Conservation (phyloP, 1,140 invertebrate genomes). For the Brachionus manjavacas region DNA sequence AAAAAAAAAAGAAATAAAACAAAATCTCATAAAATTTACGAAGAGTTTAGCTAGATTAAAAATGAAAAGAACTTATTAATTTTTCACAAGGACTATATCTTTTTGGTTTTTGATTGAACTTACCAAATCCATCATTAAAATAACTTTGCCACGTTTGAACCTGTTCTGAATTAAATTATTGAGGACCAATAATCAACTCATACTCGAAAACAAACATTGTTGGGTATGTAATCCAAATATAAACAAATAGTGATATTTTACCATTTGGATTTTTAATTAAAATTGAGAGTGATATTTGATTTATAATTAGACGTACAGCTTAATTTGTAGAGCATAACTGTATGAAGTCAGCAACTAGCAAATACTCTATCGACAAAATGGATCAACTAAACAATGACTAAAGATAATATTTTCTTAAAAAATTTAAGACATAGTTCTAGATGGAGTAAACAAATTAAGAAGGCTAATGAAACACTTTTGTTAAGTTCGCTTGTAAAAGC, state of each 20-base stretch:
- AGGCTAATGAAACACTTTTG: slow-evolving; percentile 19
- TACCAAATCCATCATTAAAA: neutral
- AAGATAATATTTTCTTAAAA: slow-evolving; percentile 35
- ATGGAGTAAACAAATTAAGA: slow-evolving; percentile 11
- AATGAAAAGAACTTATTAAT: neutral
- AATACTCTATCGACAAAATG: neutral
- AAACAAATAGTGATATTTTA: slow-evolving; percentile 22
- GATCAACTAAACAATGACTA: slow-evolving; percentile 25
- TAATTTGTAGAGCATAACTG: slow-evolving; percentile 1
- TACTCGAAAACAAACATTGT: slow-evolving; percentile 8
- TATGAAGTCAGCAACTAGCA: slow-evolving; percentile 5
- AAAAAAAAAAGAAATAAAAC: neutral
- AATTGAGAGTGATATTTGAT: slow-evolving; percentile 16
- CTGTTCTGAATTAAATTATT: neutral
- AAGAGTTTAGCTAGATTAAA: neutral
- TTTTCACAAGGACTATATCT: neutral
- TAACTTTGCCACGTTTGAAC: neutral
- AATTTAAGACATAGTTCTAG: neutral
- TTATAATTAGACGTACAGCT: neutral
- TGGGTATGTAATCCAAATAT: slow-evolving; percentile 20
- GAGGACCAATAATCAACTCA: neutral
- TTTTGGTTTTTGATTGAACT: neutral
- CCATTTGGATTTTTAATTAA: slow-evolving; percentile 26
- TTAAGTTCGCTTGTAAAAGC: neutral
- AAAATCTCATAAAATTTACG: neutral